Evolutionary conservation across 2,113 vertebrate genomes (phyloP).

Genomic region (Leucosticte australis): DNA sequence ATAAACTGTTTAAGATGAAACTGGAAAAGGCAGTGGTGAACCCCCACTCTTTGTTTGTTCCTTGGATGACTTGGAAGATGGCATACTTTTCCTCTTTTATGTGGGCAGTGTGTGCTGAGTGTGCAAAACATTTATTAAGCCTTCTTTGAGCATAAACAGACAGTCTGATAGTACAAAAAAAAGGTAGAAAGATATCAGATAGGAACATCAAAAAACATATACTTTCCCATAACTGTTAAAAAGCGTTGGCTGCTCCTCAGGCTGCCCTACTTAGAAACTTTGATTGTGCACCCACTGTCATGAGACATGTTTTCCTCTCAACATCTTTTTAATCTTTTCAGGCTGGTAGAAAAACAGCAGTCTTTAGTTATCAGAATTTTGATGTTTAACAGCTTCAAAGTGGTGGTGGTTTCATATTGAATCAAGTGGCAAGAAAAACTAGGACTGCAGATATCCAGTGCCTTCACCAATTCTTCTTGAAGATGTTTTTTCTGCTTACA

Average conservation of each 20-base stretch:
- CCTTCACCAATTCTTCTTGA: constrained; percentile 44
- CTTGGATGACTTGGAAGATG: not conserved
- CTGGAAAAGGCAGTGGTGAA: not conserved
- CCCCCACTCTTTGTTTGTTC: not conserved
- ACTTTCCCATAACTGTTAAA: constrained; percentile 31
- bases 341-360: constrained; percentile 40
- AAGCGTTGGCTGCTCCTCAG: constrained; percentile 44
- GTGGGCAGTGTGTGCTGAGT: not conserved
- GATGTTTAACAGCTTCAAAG: constrained; percentile 63
- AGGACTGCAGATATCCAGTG: constrained; percentile 37
- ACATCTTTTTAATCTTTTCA: constrained; percentile 63
- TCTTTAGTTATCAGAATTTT: constrained; percentile 51
- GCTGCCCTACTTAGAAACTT: constrained; percentile 66
- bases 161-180: not conserved
- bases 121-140: constrained; percentile 35
- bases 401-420: constrained; percentile 44
- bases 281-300: constrained; percentile 55
- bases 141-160: not conserved
- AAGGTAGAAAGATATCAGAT: constrained; percentile 11
- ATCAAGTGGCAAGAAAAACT: constrained; percentile 23
- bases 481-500: constrained; percentile 11
- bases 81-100: not conserved
- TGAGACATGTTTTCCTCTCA: constrained; percentile 45
- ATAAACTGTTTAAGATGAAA: not conserved
- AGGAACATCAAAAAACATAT: constrained; percentile 34